Evolutionary conservation across 2,888 invertebrate species (phyloP).

Genomic region (Dorcus parallelipipedus): DNA sequence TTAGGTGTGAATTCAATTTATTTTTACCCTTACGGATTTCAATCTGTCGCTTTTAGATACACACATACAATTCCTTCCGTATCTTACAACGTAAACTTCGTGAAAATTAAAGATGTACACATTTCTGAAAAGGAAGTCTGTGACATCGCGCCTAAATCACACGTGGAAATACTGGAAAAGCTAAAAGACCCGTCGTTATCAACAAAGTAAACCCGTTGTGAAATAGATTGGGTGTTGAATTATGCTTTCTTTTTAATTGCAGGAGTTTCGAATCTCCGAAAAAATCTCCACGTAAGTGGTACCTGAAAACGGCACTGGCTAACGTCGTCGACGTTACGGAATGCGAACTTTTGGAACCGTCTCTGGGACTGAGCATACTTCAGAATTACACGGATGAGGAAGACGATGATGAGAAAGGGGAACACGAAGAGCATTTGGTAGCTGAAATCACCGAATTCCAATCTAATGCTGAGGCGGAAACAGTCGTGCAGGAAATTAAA

Average conservation of each 20-base stretch:
- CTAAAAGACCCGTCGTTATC: conserved; percentile 7
- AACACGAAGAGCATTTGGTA: not conserved
- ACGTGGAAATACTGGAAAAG: conserved; percentile 20
- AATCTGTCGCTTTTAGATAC: conserved; percentile 29
- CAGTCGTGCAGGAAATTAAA: too few relatives aligned
- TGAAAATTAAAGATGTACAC: conserved; percentile 27
- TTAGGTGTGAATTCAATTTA: conserved; percentile 31
- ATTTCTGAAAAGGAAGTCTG: conserved; percentile 32
- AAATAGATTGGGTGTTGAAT: too few relatives aligned
- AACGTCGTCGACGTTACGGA: conserved; percentile 28
- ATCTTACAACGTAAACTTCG: conserved; percentile 34
- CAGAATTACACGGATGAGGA: conserved; percentile 43
- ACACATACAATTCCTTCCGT: conserved; percentile 35
- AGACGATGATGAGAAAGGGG: conserved; percentile 30
- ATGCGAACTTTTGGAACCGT: conserved; percentile 40
- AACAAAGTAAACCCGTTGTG: not conserved
- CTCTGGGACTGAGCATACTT: conserved; percentile 42
- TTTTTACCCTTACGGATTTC: not conserved
- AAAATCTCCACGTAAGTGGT: conserved; percentile 34
- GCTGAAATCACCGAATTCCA: too few relatives aligned
- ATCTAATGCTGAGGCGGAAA: too few relatives aligned
- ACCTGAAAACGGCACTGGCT: conserved; percentile 32
- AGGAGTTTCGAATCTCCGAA: conserved; percentile 9
- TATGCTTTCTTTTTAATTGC: not conserved
- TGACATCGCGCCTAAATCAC: conserved; percentile 27